Evolutionary conservation across 2,888 invertebrate genomes (phyloP), one percentile per base, ranked within the genome.

Genomic region (Lithophane leautieri): DNA sequence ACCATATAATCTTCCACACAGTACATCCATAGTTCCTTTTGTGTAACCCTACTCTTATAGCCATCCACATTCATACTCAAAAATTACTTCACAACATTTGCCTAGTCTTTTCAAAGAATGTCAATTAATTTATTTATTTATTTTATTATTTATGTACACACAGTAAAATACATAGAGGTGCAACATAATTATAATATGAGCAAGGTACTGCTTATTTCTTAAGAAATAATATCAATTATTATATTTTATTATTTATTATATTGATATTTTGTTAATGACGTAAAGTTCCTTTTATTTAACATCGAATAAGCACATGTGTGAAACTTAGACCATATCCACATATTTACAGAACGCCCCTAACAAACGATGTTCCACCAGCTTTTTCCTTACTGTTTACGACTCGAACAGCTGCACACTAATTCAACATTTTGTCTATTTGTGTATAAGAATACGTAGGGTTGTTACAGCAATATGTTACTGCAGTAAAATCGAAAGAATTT

Each of bases 361-460:
- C 58, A 58, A 73, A 83, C 9, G 40, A 63, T 61, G 52, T 60
- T 61, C 42, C 61, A 54, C 28, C 56, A n/a, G 11, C 56, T 72
- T 81, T 82, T 81, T 84, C 75, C 69, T 81, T 25, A 56, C 44
- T 58, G 25, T 80, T 84, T 84, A 84, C 70, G 85, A 82, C 34
- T 19, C 1, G 44, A 73, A 60, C 82, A 84, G 61, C 85, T 82
- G 82, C 28, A 70, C 56, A 73, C 72, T 84, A 70, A 81, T 84
- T 72, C 76, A 82, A 73, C 61, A 68, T 84, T 76, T 72, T 77
- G 67, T 77, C 85, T 85, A 44, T 81, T 70, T 83, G 50, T 56
- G 58, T 76, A 60, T 70, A 56, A 67, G 58, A n/a, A 42, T 73
- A 72, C 58, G 60, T 63, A 68, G 60, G 71, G 71, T 63, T 69